Evolutionary conservation across 2,113 vertebrate species (phyloP).

Genomic region (Callionymus lyra): DNA sequence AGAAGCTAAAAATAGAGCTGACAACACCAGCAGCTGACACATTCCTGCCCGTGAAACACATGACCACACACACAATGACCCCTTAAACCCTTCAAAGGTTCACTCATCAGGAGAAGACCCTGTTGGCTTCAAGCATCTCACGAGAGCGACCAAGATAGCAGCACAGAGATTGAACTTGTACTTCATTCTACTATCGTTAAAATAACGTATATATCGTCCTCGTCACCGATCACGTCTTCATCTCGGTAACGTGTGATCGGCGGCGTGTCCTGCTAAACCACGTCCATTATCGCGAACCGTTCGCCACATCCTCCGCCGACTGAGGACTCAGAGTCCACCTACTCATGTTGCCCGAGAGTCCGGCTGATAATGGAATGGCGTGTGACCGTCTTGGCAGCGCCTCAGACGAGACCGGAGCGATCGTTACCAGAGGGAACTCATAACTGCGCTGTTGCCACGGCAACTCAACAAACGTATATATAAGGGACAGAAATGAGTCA

Average conservation of each 20-base stretch:
- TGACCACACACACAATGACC: slow-evolving; percentile 20
- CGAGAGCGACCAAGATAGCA: no score
- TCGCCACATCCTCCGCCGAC: background rate
- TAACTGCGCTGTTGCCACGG: slow-evolving; percentile 13
- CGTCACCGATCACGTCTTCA: no score
- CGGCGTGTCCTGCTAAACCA: background rate
- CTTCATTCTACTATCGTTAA: no score
- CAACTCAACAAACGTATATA: background rate
- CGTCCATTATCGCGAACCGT: background rate
- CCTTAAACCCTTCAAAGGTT: background rate
- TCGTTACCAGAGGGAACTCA: slow-evolving; percentile 29
- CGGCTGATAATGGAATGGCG: slow-evolving; percentile 5
- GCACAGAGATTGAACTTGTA: no score
- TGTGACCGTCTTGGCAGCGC: slow-evolving; percentile 32
- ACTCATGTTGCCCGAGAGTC: background rate
- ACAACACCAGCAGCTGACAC: slow-evolving; percentile 50
- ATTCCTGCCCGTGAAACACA: slow-evolving; percentile 7
- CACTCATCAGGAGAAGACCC: background rate
- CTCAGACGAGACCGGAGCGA: slow-evolving; percentile 6
- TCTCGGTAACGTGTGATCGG: no score
- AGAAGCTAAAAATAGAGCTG: slow-evolving; percentile 49
- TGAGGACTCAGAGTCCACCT: background rate
- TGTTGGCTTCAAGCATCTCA: no score
- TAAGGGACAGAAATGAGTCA: background rate
- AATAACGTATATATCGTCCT: no score